Conservation (phyloP, 2,797 vertebrate species). For the Lagocephalus sceleratus region DNA sequence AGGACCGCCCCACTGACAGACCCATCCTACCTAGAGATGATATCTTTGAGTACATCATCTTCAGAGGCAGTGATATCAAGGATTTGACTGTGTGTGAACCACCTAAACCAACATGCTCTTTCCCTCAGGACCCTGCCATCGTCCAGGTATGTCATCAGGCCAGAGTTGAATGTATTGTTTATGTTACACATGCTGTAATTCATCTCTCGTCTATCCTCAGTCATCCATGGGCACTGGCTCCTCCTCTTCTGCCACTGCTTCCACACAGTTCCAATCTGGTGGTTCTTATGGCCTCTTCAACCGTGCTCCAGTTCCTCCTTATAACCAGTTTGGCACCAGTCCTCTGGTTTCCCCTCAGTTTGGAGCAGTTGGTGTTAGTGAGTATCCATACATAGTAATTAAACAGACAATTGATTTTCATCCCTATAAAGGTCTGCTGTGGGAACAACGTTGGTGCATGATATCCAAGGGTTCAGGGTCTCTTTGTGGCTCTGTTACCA, state of each 20-base stretch:
- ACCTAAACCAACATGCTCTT: conserved; percentile 89
- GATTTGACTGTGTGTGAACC: conserved; percentile 97
- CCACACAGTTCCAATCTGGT: conserved; percentile 86
- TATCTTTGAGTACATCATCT: conserved; percentile 96
- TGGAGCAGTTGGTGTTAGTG: conserved; percentile 87
- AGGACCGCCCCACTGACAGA: conserved; percentile 92
- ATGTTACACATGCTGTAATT: background rate
- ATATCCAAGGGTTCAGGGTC: conserved; percentile 43
- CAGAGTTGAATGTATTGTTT: background rate
- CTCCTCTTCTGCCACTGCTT: conserved; percentile 41
- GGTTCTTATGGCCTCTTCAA: conserved; percentile 90
- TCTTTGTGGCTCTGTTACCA: conserved; percentile 27
- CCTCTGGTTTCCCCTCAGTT: conserved; percentile 89
- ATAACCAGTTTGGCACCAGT: conserved; percentile 87
- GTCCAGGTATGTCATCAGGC: conserved; percentile 81
- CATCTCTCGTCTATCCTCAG: conserved; percentile 58
- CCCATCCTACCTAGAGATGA: conserved; percentile 94
- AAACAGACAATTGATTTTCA: background rate
- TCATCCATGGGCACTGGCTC: conserved; percentile 87
- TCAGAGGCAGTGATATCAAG: conserved; percentile 96
- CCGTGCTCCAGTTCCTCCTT: conserved; percentile 86
- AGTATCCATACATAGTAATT: conserved; percentile 34
- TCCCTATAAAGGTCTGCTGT: background rate
- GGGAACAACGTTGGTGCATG: conserved; percentile 5
- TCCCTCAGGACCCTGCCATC: conserved; percentile 96